Evolutionary conservation across 2,888 invertebrate genomes (phyloP).

Genomic region (Marasmarcha lunaedactyla): DNA sequence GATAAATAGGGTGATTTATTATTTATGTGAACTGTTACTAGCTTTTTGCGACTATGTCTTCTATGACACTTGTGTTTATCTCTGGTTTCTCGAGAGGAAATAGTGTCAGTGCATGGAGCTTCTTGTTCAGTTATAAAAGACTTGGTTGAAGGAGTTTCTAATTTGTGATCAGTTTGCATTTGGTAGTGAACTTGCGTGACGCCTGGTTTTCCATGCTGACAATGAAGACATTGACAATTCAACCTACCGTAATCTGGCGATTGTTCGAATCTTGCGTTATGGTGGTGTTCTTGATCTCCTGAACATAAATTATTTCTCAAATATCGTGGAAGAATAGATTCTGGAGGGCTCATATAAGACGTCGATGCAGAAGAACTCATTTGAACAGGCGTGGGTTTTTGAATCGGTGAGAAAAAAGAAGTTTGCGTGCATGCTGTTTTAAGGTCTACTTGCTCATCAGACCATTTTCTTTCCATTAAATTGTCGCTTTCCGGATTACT

Average conservation of each 20-base stretch:
- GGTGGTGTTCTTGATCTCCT: conserved; percentile 1
- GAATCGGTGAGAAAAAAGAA: conserved; percentile 31
- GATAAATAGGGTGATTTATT: no score
- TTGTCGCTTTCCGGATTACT: not conserved
- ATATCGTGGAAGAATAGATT: conserved; percentile 43
- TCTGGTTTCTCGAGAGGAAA: no score
- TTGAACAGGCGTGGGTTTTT: conserved; percentile 40
- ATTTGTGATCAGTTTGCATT: no score
- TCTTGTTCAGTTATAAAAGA: no score
- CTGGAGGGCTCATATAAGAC: conserved; percentile 64
- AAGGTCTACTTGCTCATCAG: not conserved
- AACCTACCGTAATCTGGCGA: no score
- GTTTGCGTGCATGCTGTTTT: conserved; percentile 48
- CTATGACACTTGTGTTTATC: conserved; percentile 21
- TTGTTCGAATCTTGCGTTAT: no score
- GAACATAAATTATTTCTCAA: conserved; percentile 25
- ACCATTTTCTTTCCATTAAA: not conserved
- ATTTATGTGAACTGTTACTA: not conserved
- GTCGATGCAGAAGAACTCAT: conserved; percentile 65
- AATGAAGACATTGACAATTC: no score
- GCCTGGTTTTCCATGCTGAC: no score
- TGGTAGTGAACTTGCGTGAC: no score
- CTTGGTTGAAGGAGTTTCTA: no score
- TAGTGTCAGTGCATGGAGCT: no score
- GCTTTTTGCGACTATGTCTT: conserved; percentile 13